These are phyloP conservation scores for Choristoneura fumiferana DNA, from an alignment of 1,140 invertebrate species.

Conservation along the genomic window DNA sequence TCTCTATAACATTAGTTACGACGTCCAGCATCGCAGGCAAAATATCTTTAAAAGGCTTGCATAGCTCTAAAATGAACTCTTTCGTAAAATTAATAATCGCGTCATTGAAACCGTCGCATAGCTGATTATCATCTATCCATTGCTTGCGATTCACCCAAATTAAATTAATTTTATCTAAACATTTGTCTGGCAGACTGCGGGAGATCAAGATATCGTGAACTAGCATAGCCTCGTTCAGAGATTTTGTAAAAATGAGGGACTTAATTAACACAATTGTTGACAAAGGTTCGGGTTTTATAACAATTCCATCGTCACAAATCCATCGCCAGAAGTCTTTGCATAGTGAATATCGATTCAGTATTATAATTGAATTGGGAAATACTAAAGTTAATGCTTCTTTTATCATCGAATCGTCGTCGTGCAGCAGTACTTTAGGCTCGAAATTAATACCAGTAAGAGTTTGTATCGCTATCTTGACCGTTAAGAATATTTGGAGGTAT, in stretches of 20 bases:
- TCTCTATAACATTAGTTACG: conserved; percentile 22
- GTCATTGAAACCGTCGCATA: neutral
- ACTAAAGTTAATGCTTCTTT: conserved; percentile 9
- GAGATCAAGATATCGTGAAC: conserved; percentile 9
- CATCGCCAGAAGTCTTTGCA: conserved; percentile 22
- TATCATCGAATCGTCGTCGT: neutral
- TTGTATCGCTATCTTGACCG: conserved; percentile 19
- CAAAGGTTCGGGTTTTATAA: conserved; percentile 20
- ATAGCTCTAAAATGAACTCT: conserved; percentile 25
- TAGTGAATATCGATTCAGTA: conserved; percentile 4
- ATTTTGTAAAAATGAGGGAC: conserved; percentile 3
- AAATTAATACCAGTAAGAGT: neutral
- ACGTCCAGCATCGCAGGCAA: conserved; percentile 25
- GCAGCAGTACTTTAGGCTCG: conserved; percentile 16
- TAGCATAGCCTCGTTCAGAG: conserved; percentile 15
- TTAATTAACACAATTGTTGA: conserved; percentile 13
- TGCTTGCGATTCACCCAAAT: conserved; percentile 19
- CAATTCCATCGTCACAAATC: conserved; percentile 17
- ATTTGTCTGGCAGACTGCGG: neutral
- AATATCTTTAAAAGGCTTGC: conserved; percentile 22
- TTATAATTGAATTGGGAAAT: conserved; percentile 8
- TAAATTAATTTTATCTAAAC: neutral
- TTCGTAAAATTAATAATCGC: conserved; percentile 18
- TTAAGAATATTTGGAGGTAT: conserved; percentile 27
- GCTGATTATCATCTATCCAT: conserved; percentile 8